Percentiles rank a stretch among this genome's conserved stretches.
phyloP scores from a whole-genome alignment of 2,797 vertebrate genomes.

The Alouatta caraya region DNA sequence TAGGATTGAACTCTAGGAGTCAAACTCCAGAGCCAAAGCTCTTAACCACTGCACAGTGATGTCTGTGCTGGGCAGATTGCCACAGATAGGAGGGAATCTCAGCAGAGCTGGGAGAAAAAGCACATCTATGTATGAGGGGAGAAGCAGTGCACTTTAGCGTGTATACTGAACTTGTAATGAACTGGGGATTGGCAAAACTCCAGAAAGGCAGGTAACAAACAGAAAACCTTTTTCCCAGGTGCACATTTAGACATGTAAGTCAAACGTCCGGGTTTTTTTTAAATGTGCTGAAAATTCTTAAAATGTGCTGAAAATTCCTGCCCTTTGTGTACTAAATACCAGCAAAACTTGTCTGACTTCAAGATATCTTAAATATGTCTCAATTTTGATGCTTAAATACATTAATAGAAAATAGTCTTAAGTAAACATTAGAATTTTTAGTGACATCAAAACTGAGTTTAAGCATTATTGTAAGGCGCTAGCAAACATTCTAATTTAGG shows the following conservation, averaged over 20 bases:
- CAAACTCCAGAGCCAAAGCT: neutral
- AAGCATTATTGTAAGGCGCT: neutral
- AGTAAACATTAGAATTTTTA: slow-evolving; percentile 31
- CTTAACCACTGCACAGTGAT: too few relatives aligned
- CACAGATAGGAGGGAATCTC: neutral
- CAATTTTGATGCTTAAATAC: neutral
- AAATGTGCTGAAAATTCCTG: slow-evolving; percentile 7
- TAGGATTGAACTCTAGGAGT: neutral
- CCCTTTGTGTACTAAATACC: slow-evolving; percentile 64
- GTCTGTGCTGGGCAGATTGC: neutral
- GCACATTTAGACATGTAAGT: neutral
- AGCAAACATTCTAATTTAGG: neutral
- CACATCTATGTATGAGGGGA: accelerated
- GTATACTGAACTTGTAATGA: neutral
- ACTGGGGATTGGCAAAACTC: neutral
- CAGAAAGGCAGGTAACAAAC: slow-evolving; percentile 22
- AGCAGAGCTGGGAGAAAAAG: neutral
- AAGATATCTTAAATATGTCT: slow-evolving; percentile 15
- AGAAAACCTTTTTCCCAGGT: neutral
- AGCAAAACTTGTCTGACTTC: slow-evolving; percentile 64
- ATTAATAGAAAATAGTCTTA: slow-evolving; percentile 20
- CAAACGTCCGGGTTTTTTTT: neutral
- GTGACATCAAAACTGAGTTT: slow-evolving; percentile 5
- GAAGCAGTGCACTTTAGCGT: neutral
- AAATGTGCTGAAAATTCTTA: neutral